phyloP scores from a whole-genome alignment of 2,113 vertebrate species.

The Arothron firmamentum region DNA sequence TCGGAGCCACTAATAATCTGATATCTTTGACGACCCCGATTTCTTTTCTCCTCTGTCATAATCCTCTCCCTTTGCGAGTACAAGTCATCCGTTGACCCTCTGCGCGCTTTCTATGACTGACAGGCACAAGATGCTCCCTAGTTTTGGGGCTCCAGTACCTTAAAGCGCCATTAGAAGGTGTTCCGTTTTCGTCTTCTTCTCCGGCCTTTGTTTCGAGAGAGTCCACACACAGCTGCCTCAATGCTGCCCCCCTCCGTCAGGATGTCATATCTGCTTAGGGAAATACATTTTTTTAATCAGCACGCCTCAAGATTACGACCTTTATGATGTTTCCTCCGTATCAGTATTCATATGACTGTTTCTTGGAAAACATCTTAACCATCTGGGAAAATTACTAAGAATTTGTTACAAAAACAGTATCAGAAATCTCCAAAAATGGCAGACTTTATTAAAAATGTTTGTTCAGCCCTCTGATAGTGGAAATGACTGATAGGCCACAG shows the following conservation, averaged over 20 bases:
- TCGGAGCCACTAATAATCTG: conserved; percentile 34
- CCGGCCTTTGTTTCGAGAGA: neutral
- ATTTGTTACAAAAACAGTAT: too few relatives aligned
- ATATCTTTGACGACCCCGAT: conserved; percentile 21
- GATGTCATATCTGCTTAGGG: too few relatives aligned
- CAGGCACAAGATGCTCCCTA: conserved; percentile 5
- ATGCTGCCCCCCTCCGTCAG: conserved; percentile 27
- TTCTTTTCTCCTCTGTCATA: conserved; percentile 47
- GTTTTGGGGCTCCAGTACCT: conserved; percentile 28
- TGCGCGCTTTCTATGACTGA: neutral
- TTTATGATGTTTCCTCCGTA: too few relatives aligned
- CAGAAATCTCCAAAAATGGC: too few relatives aligned
- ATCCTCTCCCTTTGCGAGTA: conserved; percentile 25
- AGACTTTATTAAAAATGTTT: too few relatives aligned
- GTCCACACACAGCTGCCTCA: fast-evolving
- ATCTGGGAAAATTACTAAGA: too few relatives aligned
- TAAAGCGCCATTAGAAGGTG: conserved; percentile 55
- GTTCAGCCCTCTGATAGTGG: too few relatives aligned
- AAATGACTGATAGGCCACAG: too few relatives aligned
- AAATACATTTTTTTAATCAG: too few relatives aligned
- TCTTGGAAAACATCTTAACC: too few relatives aligned
- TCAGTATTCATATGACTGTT: too few relatives aligned
- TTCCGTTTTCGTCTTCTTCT: conserved; percentile 33
- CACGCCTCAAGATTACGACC: too few relatives aligned
- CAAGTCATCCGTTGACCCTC: neutral